Percentiles rank a stretch among this genome's conserved stretches.
Evolutionary conservation across 2,888 invertebrate genomes (phyloP).

Genomic region (Aphodius granarius): DNA sequence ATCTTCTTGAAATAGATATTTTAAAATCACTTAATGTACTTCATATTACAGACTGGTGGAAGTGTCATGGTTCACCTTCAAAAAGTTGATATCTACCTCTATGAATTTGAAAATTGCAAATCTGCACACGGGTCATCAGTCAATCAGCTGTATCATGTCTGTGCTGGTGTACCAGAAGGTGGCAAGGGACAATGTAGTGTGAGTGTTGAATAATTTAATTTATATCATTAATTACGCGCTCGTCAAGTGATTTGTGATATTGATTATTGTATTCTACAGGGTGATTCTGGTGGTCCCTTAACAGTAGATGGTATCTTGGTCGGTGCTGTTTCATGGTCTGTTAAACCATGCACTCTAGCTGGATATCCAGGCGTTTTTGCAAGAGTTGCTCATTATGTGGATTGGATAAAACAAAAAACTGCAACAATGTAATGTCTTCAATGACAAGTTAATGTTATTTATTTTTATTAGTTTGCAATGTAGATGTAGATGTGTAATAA

Average conservation of each 20-base stretch:
- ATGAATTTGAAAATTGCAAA: constrained; percentile 49
- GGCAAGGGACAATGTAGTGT: constrained; percentile 55
- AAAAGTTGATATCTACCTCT: constrained; percentile 49
- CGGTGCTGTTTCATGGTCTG: constrained; percentile 54
- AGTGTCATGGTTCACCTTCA: constrained; percentile 46
- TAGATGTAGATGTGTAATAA: too few relatives aligned
- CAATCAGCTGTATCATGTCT: constrained; percentile 49
- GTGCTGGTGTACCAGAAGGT: constrained; percentile 54
- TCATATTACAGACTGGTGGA: constrained; percentile 46
- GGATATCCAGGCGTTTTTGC: constrained; percentile 54
- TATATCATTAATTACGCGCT: background rate
- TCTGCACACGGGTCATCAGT: constrained; percentile 38
- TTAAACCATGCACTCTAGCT: constrained; percentile 51
- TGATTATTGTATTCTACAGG: constrained; percentile 27
- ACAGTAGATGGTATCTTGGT: constrained; percentile 46
- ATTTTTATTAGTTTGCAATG: too few relatives aligned
- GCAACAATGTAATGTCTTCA: background rate
- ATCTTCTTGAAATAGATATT: background rate
- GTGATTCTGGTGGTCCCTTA: constrained; percentile 53
- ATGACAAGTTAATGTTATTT: too few relatives aligned
- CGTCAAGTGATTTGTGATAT: too few relatives aligned
- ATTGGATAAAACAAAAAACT: constrained; percentile 33
- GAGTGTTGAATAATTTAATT: constrained; percentile 17
- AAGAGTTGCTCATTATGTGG: constrained; percentile 44
- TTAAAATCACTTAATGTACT: background rate